Evolutionary conservation across 2,888 invertebrate genomes (phyloP).

Genomic region (Nemurella pictetii): DNA sequence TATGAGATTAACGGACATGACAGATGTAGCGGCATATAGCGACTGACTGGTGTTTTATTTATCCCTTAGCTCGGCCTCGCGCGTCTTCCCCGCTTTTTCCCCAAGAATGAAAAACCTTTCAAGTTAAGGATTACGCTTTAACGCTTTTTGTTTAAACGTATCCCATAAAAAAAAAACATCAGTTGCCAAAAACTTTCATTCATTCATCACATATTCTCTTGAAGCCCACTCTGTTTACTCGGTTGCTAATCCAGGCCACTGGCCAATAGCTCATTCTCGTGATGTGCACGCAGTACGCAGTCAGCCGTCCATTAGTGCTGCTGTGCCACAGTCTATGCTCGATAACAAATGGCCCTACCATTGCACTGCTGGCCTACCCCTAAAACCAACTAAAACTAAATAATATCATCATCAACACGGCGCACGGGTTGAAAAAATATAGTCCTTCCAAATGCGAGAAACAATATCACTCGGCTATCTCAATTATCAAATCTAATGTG

Average conservation of each 20-base stretch:
- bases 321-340: no score
- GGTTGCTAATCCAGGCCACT: conserved; percentile 11
- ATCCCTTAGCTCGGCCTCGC: not conserved
- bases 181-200: not conserved
- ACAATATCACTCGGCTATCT: no score
- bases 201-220: conserved; percentile 16
- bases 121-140: not conserved
- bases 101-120: not conserved
- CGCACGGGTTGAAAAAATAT: no score
- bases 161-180: not conserved
- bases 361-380: no score
- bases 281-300: no score
- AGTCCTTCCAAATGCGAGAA: no score
- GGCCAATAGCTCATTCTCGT: not conserved
- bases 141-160: not conserved
- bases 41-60: not conserved
- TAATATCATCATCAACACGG: no score
- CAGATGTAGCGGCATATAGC: not conserved
- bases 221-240: not conserved
- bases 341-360: no score
- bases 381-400: no score
- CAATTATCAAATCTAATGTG: no score
- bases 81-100: not conserved
- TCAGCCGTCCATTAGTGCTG: no score
- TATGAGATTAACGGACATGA: not conserved